Evolutionary conservation across 2,888 invertebrate genomes (phyloP), one percentile per base, ranked within the genome.

Genomic region (Sesamia inferens): DNA sequence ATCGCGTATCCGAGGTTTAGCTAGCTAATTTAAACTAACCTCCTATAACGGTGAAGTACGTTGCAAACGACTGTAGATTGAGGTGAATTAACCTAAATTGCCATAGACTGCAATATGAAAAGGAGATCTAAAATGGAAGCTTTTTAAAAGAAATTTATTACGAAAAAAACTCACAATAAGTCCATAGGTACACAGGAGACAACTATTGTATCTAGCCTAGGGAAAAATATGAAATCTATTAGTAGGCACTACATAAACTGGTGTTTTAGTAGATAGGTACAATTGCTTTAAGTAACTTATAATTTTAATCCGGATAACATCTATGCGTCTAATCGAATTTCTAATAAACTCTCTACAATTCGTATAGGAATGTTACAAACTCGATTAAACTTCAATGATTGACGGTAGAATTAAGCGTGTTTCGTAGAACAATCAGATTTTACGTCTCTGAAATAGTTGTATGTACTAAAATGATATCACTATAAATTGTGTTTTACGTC

Each of bases 401-500:
- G 71, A 58, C 22, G 55, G 24, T 19, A 70, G 44, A 61, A 68
- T 48, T 79, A 75, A 77, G 55, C 67, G 48, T 59, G 59, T 74
- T 74, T 76, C 76, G n/a, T 31, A 62, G 82, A 74, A 82, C 81
- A 51, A 80, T 82, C 59, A 51, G 5, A 22, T 71, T 71, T 63
- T 68, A 64, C 39, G 24, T 19, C 31, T 42, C n/a, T 11, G 39
- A 61, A 71, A 59, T 70, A 72, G 42, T 31, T 39, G 22, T 54
- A 16, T 39, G 22, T 54, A 16, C 24, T 58, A 57, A 58, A 67
- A 74, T 58, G 8, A 39, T 39, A 2, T 51, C 48, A 39, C 63
- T 44, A 57, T 66, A 67, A 74, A 67, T 47, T 47, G 51, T 16
- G 39, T 54, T 74, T 39, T 63, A 63, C 42, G 22, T 57, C 13